Conservation (phyloP, 2,113 vertebrate genomes). For the Chrysemys picta region DNA sequence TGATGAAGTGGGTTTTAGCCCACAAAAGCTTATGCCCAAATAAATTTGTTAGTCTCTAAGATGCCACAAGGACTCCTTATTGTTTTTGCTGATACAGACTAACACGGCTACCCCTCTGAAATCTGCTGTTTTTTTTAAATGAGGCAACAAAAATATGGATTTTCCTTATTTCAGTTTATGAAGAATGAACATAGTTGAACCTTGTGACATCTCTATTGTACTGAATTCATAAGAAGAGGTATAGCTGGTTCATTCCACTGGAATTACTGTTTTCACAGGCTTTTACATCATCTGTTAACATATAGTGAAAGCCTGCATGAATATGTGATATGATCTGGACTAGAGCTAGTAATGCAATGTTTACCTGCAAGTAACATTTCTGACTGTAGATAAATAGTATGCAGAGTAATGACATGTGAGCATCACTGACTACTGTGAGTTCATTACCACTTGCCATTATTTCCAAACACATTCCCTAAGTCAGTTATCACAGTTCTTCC, state of each 20-base stretch:
- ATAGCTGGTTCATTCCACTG: neutral
- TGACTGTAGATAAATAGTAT: neutral
- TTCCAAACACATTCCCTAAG: neutral
- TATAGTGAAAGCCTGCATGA: neutral
- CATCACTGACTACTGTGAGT: neutral
- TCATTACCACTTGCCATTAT: neutral
- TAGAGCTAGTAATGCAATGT: neutral
- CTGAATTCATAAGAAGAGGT: neutral
- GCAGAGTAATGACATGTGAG: neutral
- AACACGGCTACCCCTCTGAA: no score
- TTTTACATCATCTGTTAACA: neutral
- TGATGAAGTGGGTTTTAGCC: no score
- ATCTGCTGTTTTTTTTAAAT: neutral
- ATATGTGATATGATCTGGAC: neutral
- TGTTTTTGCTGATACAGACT: no score
- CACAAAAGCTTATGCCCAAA: no score
- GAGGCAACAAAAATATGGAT: neutral
- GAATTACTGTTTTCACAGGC: neutral
- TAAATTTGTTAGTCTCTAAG: no score
- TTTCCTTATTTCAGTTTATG: neutral
- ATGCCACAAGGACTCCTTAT: no score
- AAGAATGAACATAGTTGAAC: rapidly evolving
- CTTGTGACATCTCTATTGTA: neutral
- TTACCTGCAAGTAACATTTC: neutral
- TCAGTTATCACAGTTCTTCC: neutral